Base-by-base conservation (phyloP, 2,888 invertebrate genomes). In the Drosophila emarginata region DNA sequence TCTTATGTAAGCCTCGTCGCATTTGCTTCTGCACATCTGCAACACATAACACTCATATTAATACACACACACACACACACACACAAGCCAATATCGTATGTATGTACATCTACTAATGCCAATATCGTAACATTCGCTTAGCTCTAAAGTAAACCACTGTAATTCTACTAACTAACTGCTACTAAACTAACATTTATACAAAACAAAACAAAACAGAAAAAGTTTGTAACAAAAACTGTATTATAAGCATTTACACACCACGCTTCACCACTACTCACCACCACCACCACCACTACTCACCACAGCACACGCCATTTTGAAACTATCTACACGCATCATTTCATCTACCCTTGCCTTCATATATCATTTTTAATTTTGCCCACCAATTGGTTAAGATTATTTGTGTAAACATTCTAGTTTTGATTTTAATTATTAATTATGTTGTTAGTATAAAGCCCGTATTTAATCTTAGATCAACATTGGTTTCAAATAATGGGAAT, bases 1-100 rank as follows among this genome's bases (percentile, higher is more conserved):
- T 52, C 61, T 50, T 26, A 51, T 53, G 61, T 72, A 65, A 52
- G 61, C 66, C 67, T 51, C n/a, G 39, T 61, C 53, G 61, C 23
- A 61, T 64, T 15, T 59, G 59, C 59, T 59, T 50, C 9, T 52
- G 61, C 61, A 61, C 40, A 50, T n/a, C 50, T 52, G 32, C 56
- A 51, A 68, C 32, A n/a, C 39, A 23, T 26, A 11, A 51, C 14
- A 53, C 6, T 62, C 14, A 23, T 57, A 51, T 26, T 63, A 11
- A 57, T 15, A 58, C 51, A 61, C 21, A 58, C 51, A 61, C 50
- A 40, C 18, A 60, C 18, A 26, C 9, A 14, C 39, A 28, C 28
- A 54, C 11, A 32, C 23, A 7, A 3, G 23, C 37, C 7, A 39
- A 45, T 45, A 21, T 45, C 45, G 21, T 45, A 21, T 45, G 45